A percentile compares a stretch with the other conserved stretches of the same genome.
These are phyloP conservation scores for Cryptomyrus ogoouensis DNA, from an alignment of 2,113 vertebrate species.

Conservation along the genomic window DNA sequence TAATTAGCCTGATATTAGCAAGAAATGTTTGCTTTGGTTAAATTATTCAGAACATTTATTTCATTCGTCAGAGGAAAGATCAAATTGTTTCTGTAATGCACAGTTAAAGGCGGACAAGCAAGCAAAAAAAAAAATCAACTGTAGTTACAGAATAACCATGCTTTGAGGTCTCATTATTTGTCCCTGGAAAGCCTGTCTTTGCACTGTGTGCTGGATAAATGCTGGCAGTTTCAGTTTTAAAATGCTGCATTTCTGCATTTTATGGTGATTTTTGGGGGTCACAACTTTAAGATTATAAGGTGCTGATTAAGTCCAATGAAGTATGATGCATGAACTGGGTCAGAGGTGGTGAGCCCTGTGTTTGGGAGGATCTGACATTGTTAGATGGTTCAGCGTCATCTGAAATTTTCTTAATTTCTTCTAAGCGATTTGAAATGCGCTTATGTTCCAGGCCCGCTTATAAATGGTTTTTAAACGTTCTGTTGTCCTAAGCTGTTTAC, in stretches of 20 bases:
- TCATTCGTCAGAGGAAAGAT: constrained; percentile 74
- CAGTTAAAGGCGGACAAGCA: not conserved
- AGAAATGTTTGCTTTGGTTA: constrained; percentile 72
- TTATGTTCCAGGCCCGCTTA: not conserved
- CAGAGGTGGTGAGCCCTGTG: not conserved
- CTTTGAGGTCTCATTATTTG: not conserved
- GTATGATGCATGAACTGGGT: not conserved
- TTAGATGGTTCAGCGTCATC: not conserved
- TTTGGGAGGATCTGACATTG: not conserved
- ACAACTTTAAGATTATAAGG: not conserved
- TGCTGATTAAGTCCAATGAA: not conserved
- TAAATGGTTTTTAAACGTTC: not conserved
- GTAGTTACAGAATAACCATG: not conserved
- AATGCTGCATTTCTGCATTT: not conserved
- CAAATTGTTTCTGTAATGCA: constrained; percentile 54
- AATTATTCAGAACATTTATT: constrained; percentile 75
- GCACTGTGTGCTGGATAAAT: not conserved
- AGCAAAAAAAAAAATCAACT: not conserved
- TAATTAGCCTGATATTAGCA: constrained; percentile 69
- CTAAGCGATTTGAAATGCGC: not conserved
- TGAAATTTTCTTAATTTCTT: not conserved
- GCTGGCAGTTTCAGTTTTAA: not conserved
- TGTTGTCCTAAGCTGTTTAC: not conserved
- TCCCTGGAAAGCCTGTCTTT: not conserved
- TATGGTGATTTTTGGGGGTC: not conserved